These are phyloP conservation scores for Oncopodura yosiiana DNA, from an alignment of 1,140 invertebrate genomes.

Conservation along the genomic window DNA sequence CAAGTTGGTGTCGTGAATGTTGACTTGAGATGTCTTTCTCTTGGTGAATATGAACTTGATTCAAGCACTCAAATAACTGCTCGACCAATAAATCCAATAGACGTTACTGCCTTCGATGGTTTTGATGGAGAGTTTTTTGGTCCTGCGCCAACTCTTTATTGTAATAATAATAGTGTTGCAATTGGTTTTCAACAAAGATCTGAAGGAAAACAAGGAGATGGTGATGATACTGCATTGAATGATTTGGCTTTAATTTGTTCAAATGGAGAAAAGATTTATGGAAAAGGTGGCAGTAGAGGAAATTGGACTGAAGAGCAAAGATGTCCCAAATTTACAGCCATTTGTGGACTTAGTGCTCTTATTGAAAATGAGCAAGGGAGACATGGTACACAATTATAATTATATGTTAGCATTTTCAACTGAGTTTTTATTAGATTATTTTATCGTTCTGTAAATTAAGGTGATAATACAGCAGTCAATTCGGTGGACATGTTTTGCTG, in stretches of 20 bases:
- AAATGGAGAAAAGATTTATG: conserved; percentile 7
- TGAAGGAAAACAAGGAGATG: background rate
- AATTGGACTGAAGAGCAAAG: conserved; percentile 15
- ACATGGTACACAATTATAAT: no score
- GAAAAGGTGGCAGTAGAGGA: conserved; percentile 21
- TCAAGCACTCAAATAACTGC: no score
- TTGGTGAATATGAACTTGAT: no score
- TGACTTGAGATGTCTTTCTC: no score
- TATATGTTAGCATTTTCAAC: no score
- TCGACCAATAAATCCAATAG: no score
- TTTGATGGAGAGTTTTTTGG: no score
- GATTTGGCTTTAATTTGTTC: conserved; percentile 22
- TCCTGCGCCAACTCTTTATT: no score
- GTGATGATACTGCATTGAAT: conserved; percentile 27
- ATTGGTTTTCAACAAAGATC: conserved; percentile 23
- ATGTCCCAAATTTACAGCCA: background rate
- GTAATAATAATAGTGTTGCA: no score
- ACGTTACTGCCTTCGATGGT: no score
- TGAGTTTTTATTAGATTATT: background rate
- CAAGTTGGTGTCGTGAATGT: no score
- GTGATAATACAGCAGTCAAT: conserved; percentile 15
- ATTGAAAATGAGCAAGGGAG: background rate
- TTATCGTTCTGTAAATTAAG: background rate
- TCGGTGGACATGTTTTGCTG: conserved; percentile 9
- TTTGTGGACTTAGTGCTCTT: conserved; percentile 10